phyloP scores from a whole-genome alignment of 2,888 invertebrate genomes.

The Blomia tropicalis region DNA sequence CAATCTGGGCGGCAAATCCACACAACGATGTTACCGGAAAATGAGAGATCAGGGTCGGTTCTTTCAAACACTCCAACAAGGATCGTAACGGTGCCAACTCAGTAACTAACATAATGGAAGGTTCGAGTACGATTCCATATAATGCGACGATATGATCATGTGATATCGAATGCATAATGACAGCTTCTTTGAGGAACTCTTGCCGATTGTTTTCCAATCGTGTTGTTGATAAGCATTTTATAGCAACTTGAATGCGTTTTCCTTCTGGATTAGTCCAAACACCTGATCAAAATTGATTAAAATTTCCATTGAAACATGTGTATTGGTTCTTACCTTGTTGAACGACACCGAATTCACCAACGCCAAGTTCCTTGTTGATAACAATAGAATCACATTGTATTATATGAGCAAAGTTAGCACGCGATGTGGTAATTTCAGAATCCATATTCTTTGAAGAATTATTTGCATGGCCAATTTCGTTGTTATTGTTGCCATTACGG shows the following conservation, averaged over 20 bases:
- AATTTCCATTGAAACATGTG: background rate
- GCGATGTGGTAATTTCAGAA: background rate
- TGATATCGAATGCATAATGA: conserved; percentile 93
- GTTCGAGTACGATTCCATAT: conserved; percentile 88
- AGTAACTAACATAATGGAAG: conserved; percentile 63
- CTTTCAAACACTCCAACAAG: conserved; percentile 82
- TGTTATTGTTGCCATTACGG: background rate
- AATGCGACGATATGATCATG: conserved; percentile 92
- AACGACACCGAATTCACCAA: conserved; percentile 93
- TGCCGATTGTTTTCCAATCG: conserved; percentile 88
- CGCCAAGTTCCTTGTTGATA: conserved; percentile 82
- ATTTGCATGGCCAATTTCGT: conserved; percentile 8
- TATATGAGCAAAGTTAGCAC: conserved; percentile 44
- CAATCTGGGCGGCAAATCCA: conserved; percentile 86
- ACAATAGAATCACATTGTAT: conserved; percentile 76
- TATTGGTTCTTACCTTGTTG: conserved; percentile 54
- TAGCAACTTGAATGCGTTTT: conserved; percentile 85
- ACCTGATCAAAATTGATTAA: background rate
- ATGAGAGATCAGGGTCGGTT: conserved; percentile 70
- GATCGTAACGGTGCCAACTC: conserved; percentile 89
- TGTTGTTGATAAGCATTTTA: conserved; percentile 86
- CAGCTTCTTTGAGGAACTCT: conserved; percentile 92
- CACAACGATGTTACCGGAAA: conserved; percentile 81
- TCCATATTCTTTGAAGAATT: background rate
- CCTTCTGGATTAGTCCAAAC: conserved; percentile 82